phyloP scores from a whole-genome alignment of 2,113 vertebrate species.

The Chaetodon trifascialis region DNA sequence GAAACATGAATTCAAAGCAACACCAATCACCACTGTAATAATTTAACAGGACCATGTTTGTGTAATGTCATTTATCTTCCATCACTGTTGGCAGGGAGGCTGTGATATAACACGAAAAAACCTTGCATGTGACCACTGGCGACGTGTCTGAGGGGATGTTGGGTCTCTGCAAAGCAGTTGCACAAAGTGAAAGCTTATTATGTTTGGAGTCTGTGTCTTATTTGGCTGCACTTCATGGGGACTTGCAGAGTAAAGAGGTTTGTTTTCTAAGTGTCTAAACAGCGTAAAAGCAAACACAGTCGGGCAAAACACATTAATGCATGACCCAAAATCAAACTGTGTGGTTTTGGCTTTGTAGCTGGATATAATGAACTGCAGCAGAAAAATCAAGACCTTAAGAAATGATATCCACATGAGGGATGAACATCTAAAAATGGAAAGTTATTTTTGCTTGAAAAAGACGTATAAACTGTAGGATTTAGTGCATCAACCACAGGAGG shows the following conservation, averaged over 20 bases:
- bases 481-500: not conserved
- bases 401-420: constrained; percentile 20
- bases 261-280: constrained; percentile 24
- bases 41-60: not conserved
- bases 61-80: not conserved
- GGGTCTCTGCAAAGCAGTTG: not conserved
- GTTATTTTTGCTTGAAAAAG: not conserved
- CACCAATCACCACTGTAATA: not conserved
- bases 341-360: not conserved
- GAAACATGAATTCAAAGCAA: not conserved
- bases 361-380: constrained; percentile 8
- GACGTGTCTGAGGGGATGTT: not conserved
- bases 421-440: constrained; percentile 17
- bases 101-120: constrained; percentile 15
- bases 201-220: constrained; percentile 30
- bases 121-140: not conserved
- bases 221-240: constrained; percentile 12
- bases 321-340: constrained; percentile 11
- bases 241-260: constrained; percentile 32
- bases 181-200: constrained; percentile 27
- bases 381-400: constrained; percentile 23
- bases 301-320: constrained; percentile 26
- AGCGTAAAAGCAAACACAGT: constrained; percentile 42
- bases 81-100: not conserved
- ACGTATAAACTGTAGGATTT: not conserved